These are phyloP conservation scores for Stenotaenia linearis DNA, from an alignment of 2,888 invertebrate genomes.

Conservation along the genomic window DNA sequence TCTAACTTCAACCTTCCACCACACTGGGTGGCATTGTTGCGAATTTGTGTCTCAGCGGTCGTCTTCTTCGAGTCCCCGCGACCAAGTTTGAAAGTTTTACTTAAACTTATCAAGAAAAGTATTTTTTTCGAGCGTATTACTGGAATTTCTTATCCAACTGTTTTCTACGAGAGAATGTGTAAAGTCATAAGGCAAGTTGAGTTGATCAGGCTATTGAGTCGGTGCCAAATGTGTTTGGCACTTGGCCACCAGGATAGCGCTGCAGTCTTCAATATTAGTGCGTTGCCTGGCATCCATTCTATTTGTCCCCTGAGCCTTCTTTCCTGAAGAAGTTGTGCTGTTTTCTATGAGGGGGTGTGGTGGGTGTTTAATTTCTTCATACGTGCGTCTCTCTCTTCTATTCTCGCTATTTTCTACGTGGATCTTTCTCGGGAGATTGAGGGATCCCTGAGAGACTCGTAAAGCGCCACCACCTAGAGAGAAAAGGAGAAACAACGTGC, in stretches of 20 bases:
- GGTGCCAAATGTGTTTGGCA: constrained; percentile 26
- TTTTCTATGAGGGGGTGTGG: constrained; percentile 13
- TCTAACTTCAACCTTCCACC: not conserved
- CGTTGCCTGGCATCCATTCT: constrained; percentile 24
- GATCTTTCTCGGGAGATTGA: constrained; percentile 23
- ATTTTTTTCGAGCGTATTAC: no score
- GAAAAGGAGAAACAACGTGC: constrained; percentile 8
- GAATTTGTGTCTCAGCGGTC: constrained; percentile 7
- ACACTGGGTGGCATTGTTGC: constrained; percentile 5
- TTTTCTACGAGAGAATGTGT: not conserved
- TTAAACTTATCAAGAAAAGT: no score
- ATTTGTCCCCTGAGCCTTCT: constrained; percentile 26
- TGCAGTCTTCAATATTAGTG: constrained; percentile 24
- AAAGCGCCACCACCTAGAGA: constrained; percentile 26
- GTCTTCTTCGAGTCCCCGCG: no score
- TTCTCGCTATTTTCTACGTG: constrained; percentile 13
- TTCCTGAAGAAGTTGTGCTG: constrained; percentile 23
- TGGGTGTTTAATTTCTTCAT: constrained; percentile 21
- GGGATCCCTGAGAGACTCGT: constrained; percentile 8
- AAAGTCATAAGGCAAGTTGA: constrained; percentile 23
- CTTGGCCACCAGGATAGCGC: constrained; percentile 23
- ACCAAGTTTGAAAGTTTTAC: no score
- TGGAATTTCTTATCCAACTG: not conserved
- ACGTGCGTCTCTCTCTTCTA: not conserved
- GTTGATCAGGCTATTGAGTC: constrained; percentile 6